A percentile compares a stretch with the other conserved stretches of the same genome.
Conservation (phyloP, 1,140 invertebrate genomes). For the Asobara japonica region DNA sequence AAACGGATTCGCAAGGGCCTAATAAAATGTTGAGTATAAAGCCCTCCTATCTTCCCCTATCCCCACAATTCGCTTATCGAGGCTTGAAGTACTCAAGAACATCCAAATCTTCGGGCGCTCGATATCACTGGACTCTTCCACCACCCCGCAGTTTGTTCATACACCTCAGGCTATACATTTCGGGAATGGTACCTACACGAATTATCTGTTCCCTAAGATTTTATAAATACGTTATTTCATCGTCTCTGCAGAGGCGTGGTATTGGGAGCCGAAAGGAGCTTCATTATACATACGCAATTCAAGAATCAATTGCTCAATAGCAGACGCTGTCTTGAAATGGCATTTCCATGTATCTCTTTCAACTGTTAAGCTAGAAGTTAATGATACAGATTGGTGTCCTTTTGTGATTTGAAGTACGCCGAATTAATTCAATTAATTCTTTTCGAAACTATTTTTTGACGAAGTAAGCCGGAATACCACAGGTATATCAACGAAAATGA, state of each 20-base stretch:
- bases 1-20: not conserved
- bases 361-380: too few relatives aligned
- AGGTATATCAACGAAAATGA: too few relatives aligned
- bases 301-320: too few relatives aligned
- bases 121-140: constrained; percentile 20
- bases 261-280: not conserved
- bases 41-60: not conserved
- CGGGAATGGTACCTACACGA: not conserved
- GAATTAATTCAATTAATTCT: too few relatives aligned
- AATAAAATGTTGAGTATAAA: constrained; percentile 1
- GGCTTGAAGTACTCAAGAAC: not conserved
- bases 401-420: too few relatives aligned
- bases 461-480: too few relatives aligned
- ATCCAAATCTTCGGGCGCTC: constrained; percentile 16
- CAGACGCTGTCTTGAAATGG: too few relatives aligned
- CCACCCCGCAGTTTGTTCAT: constrained; percentile 20
- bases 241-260: not conserved
- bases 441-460: too few relatives aligned
- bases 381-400: too few relatives aligned
- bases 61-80: constrained; percentile 14
- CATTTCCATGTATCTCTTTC: too few relatives aligned
- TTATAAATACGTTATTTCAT: constrained; percentile 15
- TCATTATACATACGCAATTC: not conserved
- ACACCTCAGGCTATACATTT: constrained; percentile 10
- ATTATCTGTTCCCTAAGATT: constrained; percentile 15